phyloP scores from a whole-genome alignment of 2,888 invertebrate species.

The Mongoloraphidia duomilia region DNA sequence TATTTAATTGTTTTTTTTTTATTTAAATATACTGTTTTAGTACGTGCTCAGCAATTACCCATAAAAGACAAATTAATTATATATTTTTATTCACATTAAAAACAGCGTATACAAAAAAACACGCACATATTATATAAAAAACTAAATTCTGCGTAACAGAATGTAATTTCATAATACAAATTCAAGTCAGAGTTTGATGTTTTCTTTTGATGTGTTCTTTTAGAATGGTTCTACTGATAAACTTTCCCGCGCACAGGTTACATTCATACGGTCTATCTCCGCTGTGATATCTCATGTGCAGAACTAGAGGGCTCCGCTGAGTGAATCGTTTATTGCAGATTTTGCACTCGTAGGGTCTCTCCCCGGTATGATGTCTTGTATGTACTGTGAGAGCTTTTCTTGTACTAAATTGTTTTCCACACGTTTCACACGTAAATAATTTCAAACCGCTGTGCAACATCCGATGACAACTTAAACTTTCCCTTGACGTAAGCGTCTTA shows the following conservation, averaged over 20 bases:
- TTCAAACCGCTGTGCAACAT: conserved; percentile 1
- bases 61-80: no score
- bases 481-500: background rate
- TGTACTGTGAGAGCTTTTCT: conserved; percentile 9
- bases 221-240: background rate
- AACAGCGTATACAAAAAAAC: no score
- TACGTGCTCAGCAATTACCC: no score
- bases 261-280: conserved; percentile 27
- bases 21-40: no score
- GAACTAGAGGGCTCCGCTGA: conserved; percentile 33
- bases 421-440: background rate
- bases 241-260: background rate
- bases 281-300: conserved; percentile 22
- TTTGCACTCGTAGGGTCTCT: conserved; percentile 21
- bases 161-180: no score
- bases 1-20: no score
- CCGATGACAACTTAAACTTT: conserved; percentile 1
- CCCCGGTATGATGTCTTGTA: conserved; percentile 19
- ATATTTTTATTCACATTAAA: no score
- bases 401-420: conserved; percentile 4
- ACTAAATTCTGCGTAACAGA: no score
- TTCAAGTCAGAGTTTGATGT: background rate
- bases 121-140: no score
- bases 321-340: conserved; percentile 36
- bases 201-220: background rate